Evolutionary conservation across 35 echinoderm and acorn worm species (phyloP).

Genomic region (Ophiothrix spiculata): DNA sequence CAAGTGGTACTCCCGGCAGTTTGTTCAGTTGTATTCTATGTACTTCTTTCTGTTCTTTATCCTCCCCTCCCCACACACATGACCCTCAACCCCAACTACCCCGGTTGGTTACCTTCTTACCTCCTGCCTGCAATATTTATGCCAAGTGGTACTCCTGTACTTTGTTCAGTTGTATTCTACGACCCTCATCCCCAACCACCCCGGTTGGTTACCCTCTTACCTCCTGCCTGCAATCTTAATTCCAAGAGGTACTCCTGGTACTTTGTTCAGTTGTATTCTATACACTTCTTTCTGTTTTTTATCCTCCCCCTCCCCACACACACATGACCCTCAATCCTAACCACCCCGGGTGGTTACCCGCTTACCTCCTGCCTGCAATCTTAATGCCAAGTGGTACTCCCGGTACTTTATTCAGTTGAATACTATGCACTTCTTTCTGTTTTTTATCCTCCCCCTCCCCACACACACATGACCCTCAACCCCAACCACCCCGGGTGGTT

Average conservation of each 20-base stretch:
- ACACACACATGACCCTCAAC: no score
- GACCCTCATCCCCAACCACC: not conserved
- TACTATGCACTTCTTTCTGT: constrained; percentile 49
- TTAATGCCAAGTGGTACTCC: constrained; percentile 84
- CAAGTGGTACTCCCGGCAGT: constrained; percentile 65
- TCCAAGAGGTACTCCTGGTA: constrained; percentile 70
- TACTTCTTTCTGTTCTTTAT: constrained; percentile 48
- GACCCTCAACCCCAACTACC: no score
- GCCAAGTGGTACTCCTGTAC: constrained; percentile 73
- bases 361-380: no score
- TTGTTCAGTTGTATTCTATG: constrained; percentile 72
- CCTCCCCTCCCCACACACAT: no score
- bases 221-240: constrained; percentile 90
- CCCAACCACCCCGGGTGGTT: not conserved
- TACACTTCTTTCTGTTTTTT: constrained; percentile 36
- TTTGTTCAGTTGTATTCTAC: constrained; percentile 64
- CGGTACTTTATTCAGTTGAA: constrained; percentile 63
- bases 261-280: constrained; percentile 70
- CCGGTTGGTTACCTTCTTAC: constrained; percentile 14
- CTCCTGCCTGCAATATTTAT: constrained; percentile 90
- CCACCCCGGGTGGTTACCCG: not conserved
- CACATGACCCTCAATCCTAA: no score
- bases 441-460: constrained; percentile 48
- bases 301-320: constrained; percentile 73
- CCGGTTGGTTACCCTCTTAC: no score